Conservation (phyloP, 1,140 invertebrate genomes). For the Formica exsecta region DNA sequence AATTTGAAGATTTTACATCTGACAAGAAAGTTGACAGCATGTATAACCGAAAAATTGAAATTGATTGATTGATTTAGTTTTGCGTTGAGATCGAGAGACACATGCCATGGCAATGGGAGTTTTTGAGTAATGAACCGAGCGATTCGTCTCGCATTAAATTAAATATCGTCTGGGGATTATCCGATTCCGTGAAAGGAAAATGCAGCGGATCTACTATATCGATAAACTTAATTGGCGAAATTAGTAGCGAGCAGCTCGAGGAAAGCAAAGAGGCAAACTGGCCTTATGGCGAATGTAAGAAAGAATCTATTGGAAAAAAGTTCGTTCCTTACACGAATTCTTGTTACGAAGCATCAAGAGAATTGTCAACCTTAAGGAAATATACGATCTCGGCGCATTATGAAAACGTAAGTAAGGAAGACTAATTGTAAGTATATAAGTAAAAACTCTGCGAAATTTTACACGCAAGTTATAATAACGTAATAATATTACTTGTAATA, state of each 20-base stretch:
- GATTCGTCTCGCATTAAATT: constrained; percentile 78
- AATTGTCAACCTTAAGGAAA: constrained; percentile 83
- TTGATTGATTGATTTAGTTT: constrained; percentile 75
- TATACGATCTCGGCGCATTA: constrained; percentile 79
- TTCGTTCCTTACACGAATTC: constrained; percentile 81
- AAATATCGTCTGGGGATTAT: constrained; percentile 79
- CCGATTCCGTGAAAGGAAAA: constrained; percentile 81
- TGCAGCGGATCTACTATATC: constrained; percentile 81
- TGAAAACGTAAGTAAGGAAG: constrained; percentile 79
- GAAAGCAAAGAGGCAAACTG: constrained; percentile 78
- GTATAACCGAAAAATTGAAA: background rate
- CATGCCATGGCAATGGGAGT: constrained; percentile 83
- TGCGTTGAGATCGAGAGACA: constrained; percentile 81
- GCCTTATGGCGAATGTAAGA: constrained; percentile 82
- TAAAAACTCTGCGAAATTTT: constrained; percentile 20
- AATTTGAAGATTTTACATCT: constrained; percentile 1
- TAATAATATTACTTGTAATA: constrained; percentile 32
- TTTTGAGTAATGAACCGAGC: constrained; percentile 80
- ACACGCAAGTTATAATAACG: background rate
- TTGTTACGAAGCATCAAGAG: constrained; percentile 83
- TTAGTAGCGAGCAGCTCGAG: constrained; percentile 79
- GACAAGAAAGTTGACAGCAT: background rate
- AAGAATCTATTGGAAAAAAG: constrained; percentile 74
- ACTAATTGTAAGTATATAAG: no score
- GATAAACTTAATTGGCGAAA: constrained; percentile 80